Base-by-base conservation (phyloP, 1,140 invertebrate genomes). In the Bombus difficillimus region DNA sequence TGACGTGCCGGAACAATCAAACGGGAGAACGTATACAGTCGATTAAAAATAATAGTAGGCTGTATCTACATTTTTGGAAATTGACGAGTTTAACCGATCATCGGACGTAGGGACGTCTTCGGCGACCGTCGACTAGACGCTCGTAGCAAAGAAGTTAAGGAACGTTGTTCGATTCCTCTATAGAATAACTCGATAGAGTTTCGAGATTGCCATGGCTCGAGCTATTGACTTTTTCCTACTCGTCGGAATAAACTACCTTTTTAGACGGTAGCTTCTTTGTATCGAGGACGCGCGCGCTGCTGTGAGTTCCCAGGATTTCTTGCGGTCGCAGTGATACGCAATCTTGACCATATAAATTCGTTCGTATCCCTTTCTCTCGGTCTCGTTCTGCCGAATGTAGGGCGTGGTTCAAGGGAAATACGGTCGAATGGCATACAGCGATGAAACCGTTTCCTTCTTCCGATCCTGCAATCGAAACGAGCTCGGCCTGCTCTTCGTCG, bases 331-430 rank as follows among this genome's bases (percentile, higher is more conserved):
- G n/a, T 66, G 71, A 82, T 82, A 82, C 81, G 41, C 80, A 43
- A 82, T 75, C 81, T 66, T 76, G 53, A 43, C 59, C 57, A 59
- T 75, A 82, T 76, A 82, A 82, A 82, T 82, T 53, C 32, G 81
- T 34, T 76, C 81, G 81, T 82, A 47, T 75, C 57, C 72, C 37
- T 64, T 74, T 75, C 3, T 10, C 37, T 39, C 8, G 39, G 3
- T n/a, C 32, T 18, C n/a, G 39, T 71, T 39, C 68, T 1, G 12
- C 1, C 25, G 34, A 39, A 62, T 12, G 18, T 9, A 8, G 47
- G 80, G n/a, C 69, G 80, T 62, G 69, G 69, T 73, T 43, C 5
- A 2, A 22, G 62, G 69, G 13, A 81, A 73, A 73, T 41, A 62
- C 37, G n/a, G 12, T 72, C 47, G 34, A 72, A 72, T 22, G 3